A percentile compares a stretch with the other conserved stretches of the same genome.
Evolutionary conservation across 2,888 invertebrate species (phyloP).

Genomic region (Heliothis peltigera): DNA sequence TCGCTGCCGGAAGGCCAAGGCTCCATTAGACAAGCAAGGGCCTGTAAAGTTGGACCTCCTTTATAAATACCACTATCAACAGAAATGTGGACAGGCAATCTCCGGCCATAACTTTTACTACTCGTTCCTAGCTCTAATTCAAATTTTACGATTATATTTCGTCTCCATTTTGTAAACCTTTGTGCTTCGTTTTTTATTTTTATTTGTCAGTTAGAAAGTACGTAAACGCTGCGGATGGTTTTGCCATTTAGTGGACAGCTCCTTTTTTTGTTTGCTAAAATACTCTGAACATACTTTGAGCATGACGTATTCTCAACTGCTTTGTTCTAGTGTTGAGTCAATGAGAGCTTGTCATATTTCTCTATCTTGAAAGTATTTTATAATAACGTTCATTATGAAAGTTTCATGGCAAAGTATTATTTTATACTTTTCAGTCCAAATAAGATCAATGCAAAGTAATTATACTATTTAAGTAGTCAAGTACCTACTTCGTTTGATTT

Average conservation of each 20-base stretch:
- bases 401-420: not conserved
- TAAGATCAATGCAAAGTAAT: not conserved
- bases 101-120: conserved; percentile 53
- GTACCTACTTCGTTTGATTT: not conserved
- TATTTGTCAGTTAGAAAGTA: conserved; percentile 33
- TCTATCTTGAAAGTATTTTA: not conserved
- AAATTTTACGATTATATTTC: conserved; percentile 42
- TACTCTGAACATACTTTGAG: conserved; percentile 27
- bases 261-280: conserved; percentile 22
- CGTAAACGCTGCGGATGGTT: conserved; percentile 26
- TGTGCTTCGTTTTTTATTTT: conserved; percentile 35
- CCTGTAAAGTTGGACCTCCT: conserved; percentile 72
- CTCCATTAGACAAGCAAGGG: conserved; percentile 81
- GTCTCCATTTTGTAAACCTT: conserved; percentile 25
- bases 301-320: conserved; percentile 24
- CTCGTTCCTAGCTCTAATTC: conserved; percentile 45
- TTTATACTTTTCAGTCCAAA: not conserved
- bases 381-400: not conserved
- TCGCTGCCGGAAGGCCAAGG: conserved; percentile 81
- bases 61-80: conserved; percentile 69
- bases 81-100: conserved; percentile 57
- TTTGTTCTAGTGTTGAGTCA: conserved; percentile 29
- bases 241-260: conserved; percentile 36
- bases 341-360: conserved; percentile 5
- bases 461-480: conserved; percentile 1